Percentiles rank a stretch among this genome's conserved stretches.
These are phyloP conservation scores for Epinotia nisella DNA, from an alignment of 2,888 invertebrate genomes.

Conservation along the genomic window DNA sequence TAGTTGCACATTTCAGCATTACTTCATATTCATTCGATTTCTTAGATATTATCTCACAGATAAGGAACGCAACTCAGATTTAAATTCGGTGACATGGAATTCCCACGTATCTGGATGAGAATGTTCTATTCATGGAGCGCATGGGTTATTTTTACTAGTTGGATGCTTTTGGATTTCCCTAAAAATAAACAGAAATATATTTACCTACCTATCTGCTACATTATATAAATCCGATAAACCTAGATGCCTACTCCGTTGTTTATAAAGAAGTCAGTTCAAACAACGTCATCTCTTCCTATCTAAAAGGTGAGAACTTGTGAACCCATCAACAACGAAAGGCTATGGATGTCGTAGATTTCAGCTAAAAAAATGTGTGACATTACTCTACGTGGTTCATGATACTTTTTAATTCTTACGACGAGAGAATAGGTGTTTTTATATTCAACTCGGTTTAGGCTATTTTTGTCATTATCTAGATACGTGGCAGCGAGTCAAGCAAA, in stretches of 20 bases:
- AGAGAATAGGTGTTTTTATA: background rate
- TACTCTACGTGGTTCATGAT: background rate
- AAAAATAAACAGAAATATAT: conserved; percentile 34
- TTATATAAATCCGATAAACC: conserved; percentile 3
- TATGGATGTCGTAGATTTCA: background rate
- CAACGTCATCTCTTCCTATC: conserved; percentile 26
- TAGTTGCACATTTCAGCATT: background rate
- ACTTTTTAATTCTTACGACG: background rate
- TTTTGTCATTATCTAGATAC: too few species aligned
- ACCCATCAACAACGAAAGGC: conserved; percentile 10
- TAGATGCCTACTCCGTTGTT: background rate
- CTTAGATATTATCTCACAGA: conserved; percentile 4
- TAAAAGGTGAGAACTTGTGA: conserved; percentile 2
- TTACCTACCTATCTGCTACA: background rate
- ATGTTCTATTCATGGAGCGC: conserved; percentile 9
- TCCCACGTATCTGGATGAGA: background rate
- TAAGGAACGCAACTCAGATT: background rate
- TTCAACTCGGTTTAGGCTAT: background rate
- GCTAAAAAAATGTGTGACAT: background rate
- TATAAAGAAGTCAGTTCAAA: background rate
- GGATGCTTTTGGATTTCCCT: conserved; percentile 8
- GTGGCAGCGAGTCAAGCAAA: too few species aligned
- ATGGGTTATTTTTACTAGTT: conserved; percentile 2
- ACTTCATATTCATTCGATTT: background rate
- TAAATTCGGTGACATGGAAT: background rate